Evolutionary conservation across 2,113 vertebrate genomes (phyloP).

Genomic region (Peromyscus leucopus): DNA sequence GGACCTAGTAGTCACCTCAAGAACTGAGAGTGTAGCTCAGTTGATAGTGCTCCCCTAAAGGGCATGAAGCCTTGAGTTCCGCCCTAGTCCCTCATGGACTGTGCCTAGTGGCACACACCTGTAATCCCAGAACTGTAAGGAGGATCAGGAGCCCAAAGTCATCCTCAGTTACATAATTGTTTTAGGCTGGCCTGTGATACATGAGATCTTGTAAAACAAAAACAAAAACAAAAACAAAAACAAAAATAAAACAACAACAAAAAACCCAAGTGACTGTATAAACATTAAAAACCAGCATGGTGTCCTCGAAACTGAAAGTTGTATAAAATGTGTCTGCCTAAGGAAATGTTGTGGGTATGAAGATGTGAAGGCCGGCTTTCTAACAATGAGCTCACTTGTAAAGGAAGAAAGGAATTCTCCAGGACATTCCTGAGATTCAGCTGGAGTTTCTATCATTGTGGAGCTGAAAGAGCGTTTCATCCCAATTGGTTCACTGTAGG

Average conservation of each 20-base stretch:
- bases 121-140: not conserved
- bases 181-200: not conserved
- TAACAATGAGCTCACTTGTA: constrained; percentile 55
- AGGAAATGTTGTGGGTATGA: not conserved
- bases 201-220: not conserved
- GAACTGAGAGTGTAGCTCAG: not conserved
- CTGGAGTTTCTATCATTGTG: not conserved
- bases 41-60: not conserved
- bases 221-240: no score
- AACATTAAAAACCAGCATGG: not conserved
- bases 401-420: constrained; percentile 20
- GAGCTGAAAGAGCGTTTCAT: not conserved
- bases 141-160: not conserved
- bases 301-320: not conserved
- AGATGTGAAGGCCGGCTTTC: not conserved
- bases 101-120: not conserved
- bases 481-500: not conserved
- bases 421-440: constrained; percentile 59
- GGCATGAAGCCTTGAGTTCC: not conserved
- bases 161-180: not conserved
- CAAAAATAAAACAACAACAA: no score
- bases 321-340: constrained; percentile 38
- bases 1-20: not conserved
- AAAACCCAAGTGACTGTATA: not conserved
- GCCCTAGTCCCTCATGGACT: not conserved